Evolutionary conservation across 2,113 vertebrate genomes (phyloP).

Genomic region (Heptranchias perlo): DNA sequence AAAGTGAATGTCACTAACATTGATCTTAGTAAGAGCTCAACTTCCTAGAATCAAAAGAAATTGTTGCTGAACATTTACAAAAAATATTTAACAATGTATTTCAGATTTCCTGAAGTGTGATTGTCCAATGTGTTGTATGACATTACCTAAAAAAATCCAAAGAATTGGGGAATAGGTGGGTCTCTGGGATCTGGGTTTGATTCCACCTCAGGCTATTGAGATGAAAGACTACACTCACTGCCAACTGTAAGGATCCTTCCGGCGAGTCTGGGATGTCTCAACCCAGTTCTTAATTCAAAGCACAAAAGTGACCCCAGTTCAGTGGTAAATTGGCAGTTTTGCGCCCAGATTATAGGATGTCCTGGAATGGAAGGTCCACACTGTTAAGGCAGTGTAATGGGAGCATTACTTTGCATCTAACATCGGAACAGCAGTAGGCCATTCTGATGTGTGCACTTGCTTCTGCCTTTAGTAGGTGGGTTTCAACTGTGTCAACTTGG

Average conservation of each 20-base stretch:
- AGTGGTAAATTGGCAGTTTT: background rate
- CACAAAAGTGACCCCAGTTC: background rate
- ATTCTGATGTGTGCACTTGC: background rate
- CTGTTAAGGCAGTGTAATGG: background rate
- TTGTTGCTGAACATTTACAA: background rate
- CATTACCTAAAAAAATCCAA: background rate
- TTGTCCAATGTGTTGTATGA: background rate
- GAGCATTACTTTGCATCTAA: background rate
- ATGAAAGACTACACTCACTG: background rate
- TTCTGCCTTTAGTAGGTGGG: background rate
- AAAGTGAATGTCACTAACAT: background rate
- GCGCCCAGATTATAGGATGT: background rate
- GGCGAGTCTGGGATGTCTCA: background rate
- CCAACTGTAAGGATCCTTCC: background rate
- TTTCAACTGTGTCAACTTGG: no score
- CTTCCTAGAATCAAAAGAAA: background rate
- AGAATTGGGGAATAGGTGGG: background rate
- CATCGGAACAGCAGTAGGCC: background rate
- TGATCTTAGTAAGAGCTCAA: background rate
- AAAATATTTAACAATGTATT: background rate
- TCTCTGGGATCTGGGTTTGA: background rate
- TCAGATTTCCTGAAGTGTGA: background rate
- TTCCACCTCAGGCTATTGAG: background rate
- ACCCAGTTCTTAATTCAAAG: background rate
- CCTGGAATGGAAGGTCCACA: background rate